These are phyloP conservation scores for Eulemur rubriventer DNA, from an alignment of 2,797 vertebrate genomes.

Conservation along the genomic window DNA sequence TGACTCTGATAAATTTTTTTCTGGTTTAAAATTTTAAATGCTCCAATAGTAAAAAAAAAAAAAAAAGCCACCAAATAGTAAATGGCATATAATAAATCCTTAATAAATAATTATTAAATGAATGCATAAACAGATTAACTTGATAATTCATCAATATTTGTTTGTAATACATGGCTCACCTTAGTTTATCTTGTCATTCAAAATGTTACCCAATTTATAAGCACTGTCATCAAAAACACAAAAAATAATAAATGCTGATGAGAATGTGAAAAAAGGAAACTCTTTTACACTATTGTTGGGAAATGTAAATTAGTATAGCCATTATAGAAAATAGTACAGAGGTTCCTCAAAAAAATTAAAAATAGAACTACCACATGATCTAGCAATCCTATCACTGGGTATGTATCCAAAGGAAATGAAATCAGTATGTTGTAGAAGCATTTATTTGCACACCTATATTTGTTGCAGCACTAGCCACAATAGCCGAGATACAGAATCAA, in stretches of 20 bases:
- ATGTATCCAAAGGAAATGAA: not conserved
- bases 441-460: not conserved
- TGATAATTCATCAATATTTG: not conserved
- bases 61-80: not conserved
- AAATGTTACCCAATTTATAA: not conserved
- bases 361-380: not conserved
- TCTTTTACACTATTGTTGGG: not conserved
- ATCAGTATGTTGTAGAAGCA: not conserved
- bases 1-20: not conserved
- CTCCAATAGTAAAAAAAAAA: not conserved
- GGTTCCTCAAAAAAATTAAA: not conserved
- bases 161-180: not conserved
- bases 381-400: not conserved
- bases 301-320: not conserved
- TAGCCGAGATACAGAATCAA: not conserved
- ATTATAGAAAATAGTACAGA: not conserved
- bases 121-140: not conserved
- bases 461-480: not conserved
- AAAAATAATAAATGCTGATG: not conserved
- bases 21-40: not conserved
- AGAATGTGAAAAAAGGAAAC: not conserved
- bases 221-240: not conserved
- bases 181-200: not conserved
- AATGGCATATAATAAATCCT: not conserved
- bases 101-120: not conserved